Percentiles rank a stretch among this genome's conserved stretches.
Evolutionary conservation across 1,140 invertebrate genomes (phyloP).

Genomic region (Laupala kohalensis): DNA sequence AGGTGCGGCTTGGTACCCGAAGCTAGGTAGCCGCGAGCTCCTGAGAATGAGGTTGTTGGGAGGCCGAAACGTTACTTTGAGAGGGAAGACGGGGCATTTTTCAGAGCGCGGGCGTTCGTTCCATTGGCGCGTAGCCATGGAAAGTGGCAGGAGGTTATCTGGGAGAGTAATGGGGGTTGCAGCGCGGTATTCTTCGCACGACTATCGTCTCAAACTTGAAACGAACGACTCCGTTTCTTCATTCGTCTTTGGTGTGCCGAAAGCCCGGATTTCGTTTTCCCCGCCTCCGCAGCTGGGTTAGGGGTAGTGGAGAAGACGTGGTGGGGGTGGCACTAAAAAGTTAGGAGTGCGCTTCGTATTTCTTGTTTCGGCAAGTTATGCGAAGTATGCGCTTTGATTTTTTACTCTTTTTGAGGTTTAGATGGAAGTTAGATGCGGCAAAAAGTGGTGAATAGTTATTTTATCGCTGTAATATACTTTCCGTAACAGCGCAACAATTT

Average conservation of each 20-base stretch:
- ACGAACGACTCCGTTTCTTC: neutral
- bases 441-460: no score
- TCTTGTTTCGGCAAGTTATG: no score
- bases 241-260: neutral
- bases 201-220: neutral
- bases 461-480: no score
- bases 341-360: no score
- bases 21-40: no score
- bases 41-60: neutral
- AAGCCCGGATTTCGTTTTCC: neutral
- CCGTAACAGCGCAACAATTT: no score
- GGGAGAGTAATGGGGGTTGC: neutral
- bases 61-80: neutral
- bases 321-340: neutral
- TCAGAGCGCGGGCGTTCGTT: neutral
- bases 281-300: neutral
- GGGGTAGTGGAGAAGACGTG: no score
- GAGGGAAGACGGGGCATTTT: neutral
- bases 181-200: neutral
- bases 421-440: no score
- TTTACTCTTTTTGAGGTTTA: no score
- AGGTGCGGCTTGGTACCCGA: no score
- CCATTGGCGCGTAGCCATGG: neutral
- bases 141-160: neutral
- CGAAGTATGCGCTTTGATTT: no score